Percentiles rank a stretch among this genome's conserved stretches.
Conservation (phyloP, 1,140 invertebrate genomes). For the Trichonephila clavipes region DNA sequence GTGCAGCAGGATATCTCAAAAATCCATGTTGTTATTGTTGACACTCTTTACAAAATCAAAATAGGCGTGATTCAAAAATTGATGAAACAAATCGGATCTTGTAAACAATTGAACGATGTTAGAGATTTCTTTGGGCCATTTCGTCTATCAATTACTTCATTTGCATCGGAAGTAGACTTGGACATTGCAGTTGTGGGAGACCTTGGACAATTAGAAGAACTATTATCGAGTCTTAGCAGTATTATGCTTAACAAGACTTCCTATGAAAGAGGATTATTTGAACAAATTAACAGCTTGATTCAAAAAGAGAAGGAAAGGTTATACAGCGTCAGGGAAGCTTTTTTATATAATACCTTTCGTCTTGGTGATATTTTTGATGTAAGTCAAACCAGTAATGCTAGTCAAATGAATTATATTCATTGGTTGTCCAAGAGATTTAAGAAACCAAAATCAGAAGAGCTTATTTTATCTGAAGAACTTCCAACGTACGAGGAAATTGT, state of each 20-base stretch:
- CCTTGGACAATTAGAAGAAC: background rate
- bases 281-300: background rate
- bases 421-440: background rate
- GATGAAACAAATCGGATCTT: background rate
- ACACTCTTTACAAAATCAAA: constrained; percentile 27
- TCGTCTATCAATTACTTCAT: background rate
- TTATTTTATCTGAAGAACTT: no score
- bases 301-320: background rate
- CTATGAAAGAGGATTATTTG: background rate
- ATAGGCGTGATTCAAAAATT: background rate
- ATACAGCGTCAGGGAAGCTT: background rate
- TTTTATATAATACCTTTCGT: background rate
- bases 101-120: background rate
- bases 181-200: background rate
- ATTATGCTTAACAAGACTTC: background rate
- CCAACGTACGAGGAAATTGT: background rate
- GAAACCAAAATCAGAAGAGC: no score
- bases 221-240: background rate
- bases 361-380: background rate
- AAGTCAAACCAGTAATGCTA: background rate
- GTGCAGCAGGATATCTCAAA: constrained; percentile 48
- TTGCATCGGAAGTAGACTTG: background rate
- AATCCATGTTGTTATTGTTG: background rate
- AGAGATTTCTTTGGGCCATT: background rate
- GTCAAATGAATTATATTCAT: background rate